Evolutionary conservation across 2,113 vertebrate species (phyloP), one percentile per base, ranked within the genome.

Genomic region (Chelonoidis abingdonii): DNA sequence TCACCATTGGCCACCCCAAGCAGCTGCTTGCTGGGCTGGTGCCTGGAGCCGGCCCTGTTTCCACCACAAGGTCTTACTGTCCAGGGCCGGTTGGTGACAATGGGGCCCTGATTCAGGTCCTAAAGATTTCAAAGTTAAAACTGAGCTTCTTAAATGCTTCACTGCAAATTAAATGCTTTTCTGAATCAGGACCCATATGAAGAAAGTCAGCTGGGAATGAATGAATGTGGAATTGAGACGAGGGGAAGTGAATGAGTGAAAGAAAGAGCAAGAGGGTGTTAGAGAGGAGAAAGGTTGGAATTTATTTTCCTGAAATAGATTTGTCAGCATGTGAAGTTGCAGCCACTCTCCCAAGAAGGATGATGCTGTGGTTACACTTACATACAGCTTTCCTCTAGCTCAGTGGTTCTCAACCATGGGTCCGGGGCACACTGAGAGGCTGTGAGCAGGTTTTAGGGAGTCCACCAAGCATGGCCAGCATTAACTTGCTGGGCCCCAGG

Each of bases 251-350:
- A 84, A 88, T 96, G 91, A 88, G 83, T 92, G 47, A 80, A 5
- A 80, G 13, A 88, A 38, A 16, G 69, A 1, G 38, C 57, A 89
- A 86, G 38, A 93, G 84, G 8, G 52, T 29, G 44, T 62, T 62
- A 92, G 83, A 84, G 21, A 83, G 24, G 1, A 87, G 24, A 93
- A 94, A 7, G 81, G 41, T 1, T 35, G 17, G 38, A 94, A 88
- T 92, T 57, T 56, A 25, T 86, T 94, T 93, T 93, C 87, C 72
- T 94, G 35, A 16, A 90, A 53, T 8, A 62, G 59, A 88, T 62
- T 94, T 78, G 24, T 56, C 81, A 16, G 52, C 87, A 12, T 1
- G 86, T 50, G 83, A 56, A 75, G 94, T 93, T 94, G 29, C 3
- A 65, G 50, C 47, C 62, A 29, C 35, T 89, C 4, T 50, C 10